phyloP scores from a whole-genome alignment of 2,113 vertebrate species.

The Thamnaconus septentrionalis region DNA sequence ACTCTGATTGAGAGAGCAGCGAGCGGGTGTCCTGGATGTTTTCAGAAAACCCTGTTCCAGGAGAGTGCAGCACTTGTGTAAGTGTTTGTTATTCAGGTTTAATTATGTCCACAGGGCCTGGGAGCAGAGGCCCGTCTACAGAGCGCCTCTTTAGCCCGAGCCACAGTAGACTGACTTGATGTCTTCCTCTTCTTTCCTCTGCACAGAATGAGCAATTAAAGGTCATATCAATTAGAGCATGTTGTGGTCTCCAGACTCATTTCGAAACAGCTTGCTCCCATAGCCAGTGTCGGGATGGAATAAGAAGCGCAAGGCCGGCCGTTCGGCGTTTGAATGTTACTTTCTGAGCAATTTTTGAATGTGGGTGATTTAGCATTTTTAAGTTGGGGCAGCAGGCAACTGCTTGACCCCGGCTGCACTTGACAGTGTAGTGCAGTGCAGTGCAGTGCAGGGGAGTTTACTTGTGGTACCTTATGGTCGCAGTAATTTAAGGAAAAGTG shows the following conservation, averaged over 20 bases:
- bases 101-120: constrained; percentile 81
- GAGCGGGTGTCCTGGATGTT: constrained; percentile 67
- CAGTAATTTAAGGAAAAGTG: not conserved
- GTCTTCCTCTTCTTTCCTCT: constrained; percentile 76
- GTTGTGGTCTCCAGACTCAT: constrained; percentile 80
- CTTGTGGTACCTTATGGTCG: not conserved
- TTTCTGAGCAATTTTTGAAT: constrained; percentile 23
- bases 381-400: constrained; percentile 10
- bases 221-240: constrained; percentile 84
- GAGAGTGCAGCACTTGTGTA: constrained; percentile 65
- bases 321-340: constrained; percentile 32
- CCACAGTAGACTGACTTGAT: constrained; percentile 78
- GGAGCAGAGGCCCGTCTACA: constrained; percentile 73
- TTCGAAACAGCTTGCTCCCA: constrained; percentile 75
- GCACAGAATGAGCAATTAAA: constrained; percentile 81
- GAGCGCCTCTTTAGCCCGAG: constrained; percentile 70
- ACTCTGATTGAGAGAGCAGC: constrained; percentile 52
- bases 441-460: too few species aligned
- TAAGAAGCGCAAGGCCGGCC: constrained; percentile 52
- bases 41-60: constrained; percentile 57
- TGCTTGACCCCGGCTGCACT: constrained; percentile 12
- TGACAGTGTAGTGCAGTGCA: too few species aligned
- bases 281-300: constrained; percentile 57
- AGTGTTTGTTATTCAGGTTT: constrained; percentile 82
- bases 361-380: constrained; percentile 3